Base-by-base conservation (phyloP, 2,888 invertebrate species). In the Amphipoea lucens region DNA sequence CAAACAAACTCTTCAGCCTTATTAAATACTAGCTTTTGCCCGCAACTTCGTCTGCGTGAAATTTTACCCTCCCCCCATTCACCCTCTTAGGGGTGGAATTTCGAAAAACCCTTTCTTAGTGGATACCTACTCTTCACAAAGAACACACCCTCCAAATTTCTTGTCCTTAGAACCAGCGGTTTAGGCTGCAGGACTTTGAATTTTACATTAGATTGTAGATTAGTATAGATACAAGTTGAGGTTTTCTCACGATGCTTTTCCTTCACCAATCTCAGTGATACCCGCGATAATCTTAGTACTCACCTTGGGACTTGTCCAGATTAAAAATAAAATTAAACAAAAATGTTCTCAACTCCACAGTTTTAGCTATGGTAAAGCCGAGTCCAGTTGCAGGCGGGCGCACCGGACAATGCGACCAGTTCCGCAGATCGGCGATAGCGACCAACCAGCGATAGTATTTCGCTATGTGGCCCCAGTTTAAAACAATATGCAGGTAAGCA, bases 341-440 rank as follows among this genome's bases (percentile, higher is more conserved):
- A 76, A 78, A 63, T 74, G 76, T 72, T 45, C 72, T 63, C 17
- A 91, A 75, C 78, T 90, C 67, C 82, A 73, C 7, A 88, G 74
- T 79, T 0, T 79, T 3, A 51, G 82, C 36, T 57, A 82, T 84
- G 48, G 78, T 57, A 57, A 57, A 74, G 79, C 60, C 83, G 81
- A 89, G 90, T 92, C 90, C 90, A 91, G 91, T 93, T 91, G 91
- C 90, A 90, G 90, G 89, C 90, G 88, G 89, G 86, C 79, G 48
- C 90, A 87, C 88, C 89, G 91, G 90, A 92, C 94, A 92, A 91
- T 90, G 91, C 90, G 91, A 91, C 91, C 91, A 90, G 91, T 90
- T 90, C 87, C 85, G 90, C 87, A 92, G 93, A 93, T 93, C 88
- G 83, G 75, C 87, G 92, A 94, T 94, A 93, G 84, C 86, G 82